Conservation (phyloP, 23 tunicate genomes). For the Trididemnum clinides region DNA sequence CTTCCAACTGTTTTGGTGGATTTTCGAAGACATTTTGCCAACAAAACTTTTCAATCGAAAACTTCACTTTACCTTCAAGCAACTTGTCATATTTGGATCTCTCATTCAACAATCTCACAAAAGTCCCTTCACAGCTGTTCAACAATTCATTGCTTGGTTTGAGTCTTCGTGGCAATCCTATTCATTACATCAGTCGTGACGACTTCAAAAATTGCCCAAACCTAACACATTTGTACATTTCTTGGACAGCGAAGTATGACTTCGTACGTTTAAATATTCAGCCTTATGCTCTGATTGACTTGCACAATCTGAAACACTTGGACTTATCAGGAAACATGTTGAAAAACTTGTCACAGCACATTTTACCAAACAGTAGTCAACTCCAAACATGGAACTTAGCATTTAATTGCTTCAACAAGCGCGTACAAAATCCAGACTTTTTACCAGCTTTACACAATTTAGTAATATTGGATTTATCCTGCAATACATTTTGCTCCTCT, state of each 20-base stretch:
- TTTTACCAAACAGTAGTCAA: neutral
- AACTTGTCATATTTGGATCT: neutral
- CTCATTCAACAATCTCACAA: neutral
- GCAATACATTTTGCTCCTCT: neutral
- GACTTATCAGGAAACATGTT: slow-evolving; percentile 22
- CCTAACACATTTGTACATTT: neutral
- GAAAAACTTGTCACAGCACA: neutral
- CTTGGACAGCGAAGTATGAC: neutral
- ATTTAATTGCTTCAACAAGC: neutral
- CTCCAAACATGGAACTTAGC: neutral
- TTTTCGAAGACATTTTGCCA: neutral
- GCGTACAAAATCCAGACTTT: neutral
- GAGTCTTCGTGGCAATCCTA: slow-evolving; percentile 4
- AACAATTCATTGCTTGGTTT: neutral
- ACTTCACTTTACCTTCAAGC: neutral
- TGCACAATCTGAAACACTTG: neutral
- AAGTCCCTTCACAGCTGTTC: neutral
- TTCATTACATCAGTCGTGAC: neutral
- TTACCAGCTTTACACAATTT: neutral
- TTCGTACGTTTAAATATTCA: neutral
- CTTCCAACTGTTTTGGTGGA: neutral
- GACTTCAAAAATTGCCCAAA: neutral
- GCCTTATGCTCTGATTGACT: neutral
- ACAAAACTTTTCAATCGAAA: neutral
- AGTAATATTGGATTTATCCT: neutral